Evolutionary conservation across 2,797 vertebrate genomes (phyloP).

Genomic region (Phylloscopus collybita): DNA sequence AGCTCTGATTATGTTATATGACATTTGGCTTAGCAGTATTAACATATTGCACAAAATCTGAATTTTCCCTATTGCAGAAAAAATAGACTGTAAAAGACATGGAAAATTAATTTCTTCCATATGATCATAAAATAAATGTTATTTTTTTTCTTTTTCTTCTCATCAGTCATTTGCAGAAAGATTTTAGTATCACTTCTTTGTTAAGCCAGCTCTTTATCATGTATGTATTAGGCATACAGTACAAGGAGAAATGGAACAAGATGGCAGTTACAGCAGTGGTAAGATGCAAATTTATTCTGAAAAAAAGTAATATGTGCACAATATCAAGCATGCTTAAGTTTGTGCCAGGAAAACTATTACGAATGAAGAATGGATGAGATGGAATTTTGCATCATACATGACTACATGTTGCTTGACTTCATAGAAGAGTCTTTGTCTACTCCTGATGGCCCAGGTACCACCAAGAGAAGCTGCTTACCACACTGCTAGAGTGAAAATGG

Average conservation of each 20-base stretch:
- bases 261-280: conserved; percentile 64
- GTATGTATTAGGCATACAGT: conserved; percentile 54
- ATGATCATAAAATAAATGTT: conserved; percentile 54
- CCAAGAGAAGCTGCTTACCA: conserved; percentile 48
- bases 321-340: conserved; percentile 69
- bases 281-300: conserved; percentile 74
- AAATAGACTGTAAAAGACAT: conserved; percentile 50
- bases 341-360: conserved; percentile 63
- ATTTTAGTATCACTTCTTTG: conserved; percentile 58
- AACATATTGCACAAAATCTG: conserved; percentile 69
- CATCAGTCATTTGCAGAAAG: conserved; percentile 63
- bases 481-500: conserved; percentile 27
- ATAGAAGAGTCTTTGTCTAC: conserved; percentile 48
- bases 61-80: conserved; percentile 63
- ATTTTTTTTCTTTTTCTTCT: conserved; percentile 48
- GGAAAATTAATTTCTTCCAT: conserved; percentile 32
- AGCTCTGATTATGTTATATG: conserved; percentile 60
- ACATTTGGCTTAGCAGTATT: conserved; percentile 72
- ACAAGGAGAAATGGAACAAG: conserved; percentile 70
- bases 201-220: conserved; percentile 72
- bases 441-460: conserved; percentile 48
- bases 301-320: conserved; percentile 73
- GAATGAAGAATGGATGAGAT: conserved; percentile 49
- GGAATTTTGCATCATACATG: conserved; percentile 66
- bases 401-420: conserved; percentile 66